Base-by-base conservation (phyloP, 2,888 invertebrate genomes). In the Microplitis deprimator region DNA sequence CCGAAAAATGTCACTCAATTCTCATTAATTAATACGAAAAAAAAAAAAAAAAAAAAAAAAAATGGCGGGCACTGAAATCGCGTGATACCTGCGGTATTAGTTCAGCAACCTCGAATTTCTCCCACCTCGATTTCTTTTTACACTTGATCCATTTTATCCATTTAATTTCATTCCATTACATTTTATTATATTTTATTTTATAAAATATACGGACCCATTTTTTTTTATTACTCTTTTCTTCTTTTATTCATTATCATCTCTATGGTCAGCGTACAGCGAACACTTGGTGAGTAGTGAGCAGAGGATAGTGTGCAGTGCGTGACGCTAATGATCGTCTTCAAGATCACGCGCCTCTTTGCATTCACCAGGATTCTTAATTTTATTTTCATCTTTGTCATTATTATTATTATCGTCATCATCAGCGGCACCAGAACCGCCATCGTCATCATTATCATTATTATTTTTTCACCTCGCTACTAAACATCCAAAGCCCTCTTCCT, bases 251-350 rank as follows among this genome's bases (percentile, higher is more conserved):
- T 50, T 59, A 50, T 65, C 13, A 73, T 64, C 64, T 64, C 50
- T 50, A 50, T 13, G 13, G 50, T 13, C 50, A 50, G 50, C 50
- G 8, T 50, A 50, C 50, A 29, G 29, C 10, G 10, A 13, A 13
- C 50, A 50, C 13, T 29, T 50, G 50, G 10, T 13, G 10, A 50
- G 13, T 13, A 50, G 50, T 50, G 50, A 50, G 50, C 13, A 13
- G 50, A 13, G 50, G 50, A 50, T 50, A 50, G 50, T 13, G 50
- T 13, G 50, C 10, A 17, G 65, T 82, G 83, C 83, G 83, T 82
- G 83, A 83, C 81, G 81, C 72, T 83, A 82, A 83, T 83, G 79
- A 82, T 81, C 74, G 75, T 77, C 79, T 79, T 80, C 67, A 77
- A 81, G 71, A 82, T 79, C 69, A 73, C 75, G 75, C 75, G 71